Evolutionary conservation across 2,888 invertebrate genomes (phyloP), one percentile per base, ranked within the genome.

Genomic region (Herminia tarsipennalis): DNA sequence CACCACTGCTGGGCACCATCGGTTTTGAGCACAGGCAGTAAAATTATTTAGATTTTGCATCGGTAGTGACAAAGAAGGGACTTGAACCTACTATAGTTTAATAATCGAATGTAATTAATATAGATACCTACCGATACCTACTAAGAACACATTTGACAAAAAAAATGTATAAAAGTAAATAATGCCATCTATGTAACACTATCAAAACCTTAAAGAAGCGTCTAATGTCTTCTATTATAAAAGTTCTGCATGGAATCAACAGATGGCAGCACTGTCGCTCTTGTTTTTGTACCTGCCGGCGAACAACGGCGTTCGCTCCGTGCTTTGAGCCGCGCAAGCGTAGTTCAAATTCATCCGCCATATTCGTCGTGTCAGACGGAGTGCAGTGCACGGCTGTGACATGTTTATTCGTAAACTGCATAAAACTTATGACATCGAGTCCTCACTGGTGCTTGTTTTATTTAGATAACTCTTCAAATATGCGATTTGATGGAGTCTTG

Each of bases 281-380:
- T 66, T 79, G 78, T 83, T 82, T 82, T 82, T 79, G 78, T 87
- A 87, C 86, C 85, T 85, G 86, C 66, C 65, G 66, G 68, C 51
- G 36, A 62, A 56, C 69, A 72, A 74, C 78, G 73, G 76, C 70
- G 58, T 47, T 56, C 35, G 62, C 46, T 48, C 59, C 56, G 34
- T 60, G 66, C 63, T 65, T 61, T 65, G 62, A 70, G 60, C 60
- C 62, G 79, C 83, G 89, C 89, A 88, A 83, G 89, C 90, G 89
- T 90, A 90, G 90, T 91, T 88, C 81, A 80, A 88, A 88, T 83
- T 83, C 89, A 85, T 88, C 90, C 89, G 91, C 90, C 90, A 91
- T 91, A 88, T 91, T 91, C 88, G 88, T 88, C 88, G 89, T 88
- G 88, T 89, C 89, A 83, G 86, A 80, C 88, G 88, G 83, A 86